Evolutionary conservation across 2,888 invertebrate genomes (phyloP).

Genomic region (Flabesymbios commensalis): DNA sequence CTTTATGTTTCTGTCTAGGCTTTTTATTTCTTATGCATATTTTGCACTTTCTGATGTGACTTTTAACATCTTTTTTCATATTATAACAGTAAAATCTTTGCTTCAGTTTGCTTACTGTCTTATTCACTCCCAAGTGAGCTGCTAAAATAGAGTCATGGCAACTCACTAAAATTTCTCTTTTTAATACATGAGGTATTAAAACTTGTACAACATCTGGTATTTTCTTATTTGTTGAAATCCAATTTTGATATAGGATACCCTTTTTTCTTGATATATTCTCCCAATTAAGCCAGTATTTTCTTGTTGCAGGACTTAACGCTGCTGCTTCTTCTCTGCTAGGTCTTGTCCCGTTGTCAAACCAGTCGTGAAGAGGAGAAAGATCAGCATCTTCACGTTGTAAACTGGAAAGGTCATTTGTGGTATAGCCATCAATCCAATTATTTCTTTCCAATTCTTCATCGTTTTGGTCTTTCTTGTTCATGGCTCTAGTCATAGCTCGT

Average conservation of each 20-base stretch:
- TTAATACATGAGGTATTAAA: not conserved
- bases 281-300: not conserved
- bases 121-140: constrained; percentile 8
- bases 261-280: not conserved
- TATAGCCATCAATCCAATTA: too few species aligned
- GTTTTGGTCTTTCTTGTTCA: too few species aligned
- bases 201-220: not conserved
- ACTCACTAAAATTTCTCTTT: not conserved
- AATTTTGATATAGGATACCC: not conserved
- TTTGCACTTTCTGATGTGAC: not conserved
- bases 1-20: too few species aligned
- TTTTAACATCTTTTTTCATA: not conserved
- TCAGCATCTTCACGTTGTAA: too few species aligned
- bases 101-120: not conserved
- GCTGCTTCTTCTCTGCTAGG: not conserved
- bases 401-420: too few species aligned
- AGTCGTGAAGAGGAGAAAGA: too few species aligned
- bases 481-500: too few species aligned
- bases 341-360: too few species aligned
- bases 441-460: too few species aligned
- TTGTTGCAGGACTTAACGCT: not conserved
- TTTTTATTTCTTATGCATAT: too few species aligned
- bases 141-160: not conserved
- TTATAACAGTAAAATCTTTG: constrained; percentile 6
- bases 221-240: not conserved